These are phyloP conservation scores for Polydrusus tereticollis DNA, from an alignment of 2,888 invertebrate species.

Conservation along the genomic window DNA sequence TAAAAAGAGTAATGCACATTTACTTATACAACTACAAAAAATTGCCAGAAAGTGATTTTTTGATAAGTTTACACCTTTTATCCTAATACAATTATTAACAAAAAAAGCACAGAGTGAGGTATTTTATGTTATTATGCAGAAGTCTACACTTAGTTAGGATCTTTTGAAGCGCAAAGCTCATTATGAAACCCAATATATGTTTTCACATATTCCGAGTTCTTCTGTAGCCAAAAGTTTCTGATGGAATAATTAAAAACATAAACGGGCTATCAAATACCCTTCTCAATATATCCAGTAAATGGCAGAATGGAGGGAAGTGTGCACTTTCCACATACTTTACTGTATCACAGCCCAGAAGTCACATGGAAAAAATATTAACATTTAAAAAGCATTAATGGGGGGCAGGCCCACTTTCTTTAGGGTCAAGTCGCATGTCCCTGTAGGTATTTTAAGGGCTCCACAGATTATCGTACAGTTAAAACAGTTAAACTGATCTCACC, in stretches of 20 bases:
- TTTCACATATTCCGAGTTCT: too few relatives aligned
- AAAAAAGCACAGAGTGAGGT: slow-evolving; percentile 63
- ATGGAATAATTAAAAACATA: too few relatives aligned
- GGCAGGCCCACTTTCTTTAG: neutral
- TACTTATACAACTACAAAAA: slow-evolving; percentile 31
- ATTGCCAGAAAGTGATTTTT: slow-evolving; percentile 20
- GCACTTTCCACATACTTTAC: slow-evolving; percentile 65
- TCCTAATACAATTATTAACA: slow-evolving; percentile 47
- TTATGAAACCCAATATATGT: slow-evolving; percentile 52
- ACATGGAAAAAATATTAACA: slow-evolving; percentile 65
- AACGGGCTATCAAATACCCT: too few relatives aligned
- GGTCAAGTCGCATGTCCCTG: neutral
- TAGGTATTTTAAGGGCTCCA: too few relatives aligned
- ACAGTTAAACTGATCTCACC: too few relatives aligned
- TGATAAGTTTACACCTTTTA: slow-evolving; percentile 20
- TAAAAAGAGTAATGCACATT: slow-evolving; percentile 11
- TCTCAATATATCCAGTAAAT: slow-evolving; percentile 30
- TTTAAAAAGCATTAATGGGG: slow-evolving; percentile 39
- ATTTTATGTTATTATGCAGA: slow-evolving; percentile 58
- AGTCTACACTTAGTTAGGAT: slow-evolving; percentile 55
- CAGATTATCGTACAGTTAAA: too few relatives aligned
- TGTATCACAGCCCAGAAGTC: slow-evolving; percentile 69
- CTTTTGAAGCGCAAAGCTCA: slow-evolving; percentile 48
- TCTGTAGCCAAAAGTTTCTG: too few relatives aligned
- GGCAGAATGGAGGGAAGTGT: slow-evolving; percentile 64